These are phyloP conservation scores for Alviniconcha marisindica DNA, from an alignment of 1,140 invertebrate species.

Conservation along the genomic window DNA sequence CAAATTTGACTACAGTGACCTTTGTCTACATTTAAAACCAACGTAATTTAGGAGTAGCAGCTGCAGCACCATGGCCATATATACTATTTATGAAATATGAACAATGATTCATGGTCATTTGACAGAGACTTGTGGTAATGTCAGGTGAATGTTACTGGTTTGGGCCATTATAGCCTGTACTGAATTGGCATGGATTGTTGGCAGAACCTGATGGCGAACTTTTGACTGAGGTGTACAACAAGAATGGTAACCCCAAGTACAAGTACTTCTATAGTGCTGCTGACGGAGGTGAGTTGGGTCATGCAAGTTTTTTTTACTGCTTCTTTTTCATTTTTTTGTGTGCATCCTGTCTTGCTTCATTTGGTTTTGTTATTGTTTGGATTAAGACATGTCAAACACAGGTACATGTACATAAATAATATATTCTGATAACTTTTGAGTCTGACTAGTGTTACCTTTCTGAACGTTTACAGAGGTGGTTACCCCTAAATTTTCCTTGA, in stretches of 20 bases:
- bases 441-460: too few species aligned
- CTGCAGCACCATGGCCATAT: background rate
- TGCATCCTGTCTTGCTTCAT: too few species aligned
- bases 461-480: too few species aligned
- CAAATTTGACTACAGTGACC: too few species aligned
- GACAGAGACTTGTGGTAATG: background rate
- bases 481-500: too few species aligned
- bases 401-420: too few species aligned
- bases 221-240: slow-evolving; percentile 78
- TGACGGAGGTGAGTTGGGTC: slow-evolving; percentile 65
- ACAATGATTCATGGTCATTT: background rate
- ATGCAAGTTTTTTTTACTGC: too few species aligned
- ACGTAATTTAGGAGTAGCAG: background rate
- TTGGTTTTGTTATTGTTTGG: too few species aligned
- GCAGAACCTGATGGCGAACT: slow-evolving; percentile 77
- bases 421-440: too few species aligned
- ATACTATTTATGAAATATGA: background rate
- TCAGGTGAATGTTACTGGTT: background rate
- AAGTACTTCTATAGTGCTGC: slow-evolving; percentile 80
- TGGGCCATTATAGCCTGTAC: too few species aligned
- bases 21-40: too few species aligned
- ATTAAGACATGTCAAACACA: too few species aligned
- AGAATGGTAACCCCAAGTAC: slow-evolving; percentile 79
- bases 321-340: background rate
- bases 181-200: slow-evolving; percentile 29